Evolutionary conservation across 1,140 invertebrate species (phyloP).

Genomic region (Oscheius sp.): DNA sequence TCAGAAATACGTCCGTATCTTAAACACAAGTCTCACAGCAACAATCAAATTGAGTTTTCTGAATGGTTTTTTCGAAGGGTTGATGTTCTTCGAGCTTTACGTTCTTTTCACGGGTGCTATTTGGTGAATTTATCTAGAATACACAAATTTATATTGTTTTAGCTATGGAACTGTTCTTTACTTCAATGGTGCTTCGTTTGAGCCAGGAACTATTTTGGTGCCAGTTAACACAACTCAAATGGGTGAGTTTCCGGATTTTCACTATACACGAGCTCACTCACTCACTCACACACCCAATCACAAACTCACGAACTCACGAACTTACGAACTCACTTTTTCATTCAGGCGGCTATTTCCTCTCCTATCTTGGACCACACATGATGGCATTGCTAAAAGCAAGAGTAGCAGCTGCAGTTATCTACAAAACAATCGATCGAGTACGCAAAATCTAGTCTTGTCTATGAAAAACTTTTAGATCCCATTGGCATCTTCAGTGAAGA

Average conservation of each 20-base stretch:
- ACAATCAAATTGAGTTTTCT: neutral
- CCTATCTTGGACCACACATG: slow-evolving; percentile 46
- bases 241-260: neutral
- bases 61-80: neutral
- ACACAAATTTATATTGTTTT: neutral
- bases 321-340: too few relatives aligned
- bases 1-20: neutral
- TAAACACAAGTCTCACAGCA: neutral
- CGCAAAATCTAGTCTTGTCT: neutral
- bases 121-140: neutral
- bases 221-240: neutral
- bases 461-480: neutral
- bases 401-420: slow-evolving; percentile 42
- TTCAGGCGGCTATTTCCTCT: slow-evolving; percentile 45
- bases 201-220: neutral
- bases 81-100: slow-evolving; percentile 6
- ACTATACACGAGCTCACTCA: neutral
- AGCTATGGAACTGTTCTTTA: neutral
- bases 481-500: neutral
- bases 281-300: too few relatives aligned
- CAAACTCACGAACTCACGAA: too few relatives aligned
- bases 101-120: neutral
- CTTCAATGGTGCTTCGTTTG: neutral
- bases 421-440: slow-evolving; percentile 64
- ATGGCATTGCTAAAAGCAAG: slow-evolving; percentile 46